Conservation (phyloP, 2,113 vertebrate species). For the Sinocyclocheilus maitianheensis region DNA sequence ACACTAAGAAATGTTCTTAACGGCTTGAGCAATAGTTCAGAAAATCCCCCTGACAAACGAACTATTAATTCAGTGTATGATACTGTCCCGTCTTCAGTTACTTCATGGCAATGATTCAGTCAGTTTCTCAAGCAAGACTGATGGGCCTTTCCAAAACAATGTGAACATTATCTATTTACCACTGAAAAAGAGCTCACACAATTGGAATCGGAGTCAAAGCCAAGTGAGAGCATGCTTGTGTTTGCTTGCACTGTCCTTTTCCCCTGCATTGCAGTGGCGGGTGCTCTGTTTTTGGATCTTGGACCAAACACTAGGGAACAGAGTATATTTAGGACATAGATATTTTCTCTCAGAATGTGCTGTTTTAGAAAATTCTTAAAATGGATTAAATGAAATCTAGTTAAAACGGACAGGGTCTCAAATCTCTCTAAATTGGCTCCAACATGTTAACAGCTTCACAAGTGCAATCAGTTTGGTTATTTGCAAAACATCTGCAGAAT, state of each 20-base stretch:
- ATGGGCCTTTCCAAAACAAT: constrained; percentile 40
- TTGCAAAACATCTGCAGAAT: neutral
- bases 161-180: constrained; percentile 50
- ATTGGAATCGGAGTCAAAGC: constrained; percentile 33
- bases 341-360: neutral
- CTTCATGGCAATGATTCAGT: constrained; percentile 29
- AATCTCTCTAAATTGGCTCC: neutral
- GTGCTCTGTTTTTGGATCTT: neutral
- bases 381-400: neutral
- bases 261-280: constrained; percentile 15
- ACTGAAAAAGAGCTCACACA: constrained; percentile 33
- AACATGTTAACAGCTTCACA: neutral
- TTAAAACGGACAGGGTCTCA: neutral
- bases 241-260: constrained; percentile 22
- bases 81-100: constrained; percentile 44
- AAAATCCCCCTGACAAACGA: constrained; percentile 48
- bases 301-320: neutral
- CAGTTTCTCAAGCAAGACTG: constrained; percentile 42
- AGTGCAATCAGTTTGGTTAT: neutral
- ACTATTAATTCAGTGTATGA: constrained; percentile 26
- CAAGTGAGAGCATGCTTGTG: constrained; percentile 23
- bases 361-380: neutral
- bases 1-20: neutral
- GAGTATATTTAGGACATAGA: neutral
- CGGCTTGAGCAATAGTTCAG: constrained; percentile 15